A percentile compares a stretch with the other conserved stretches of the same genome.
phyloP scores from a whole-genome alignment of 2,888 invertebrate genomes.

The Eupsilia transversa region DNA sequence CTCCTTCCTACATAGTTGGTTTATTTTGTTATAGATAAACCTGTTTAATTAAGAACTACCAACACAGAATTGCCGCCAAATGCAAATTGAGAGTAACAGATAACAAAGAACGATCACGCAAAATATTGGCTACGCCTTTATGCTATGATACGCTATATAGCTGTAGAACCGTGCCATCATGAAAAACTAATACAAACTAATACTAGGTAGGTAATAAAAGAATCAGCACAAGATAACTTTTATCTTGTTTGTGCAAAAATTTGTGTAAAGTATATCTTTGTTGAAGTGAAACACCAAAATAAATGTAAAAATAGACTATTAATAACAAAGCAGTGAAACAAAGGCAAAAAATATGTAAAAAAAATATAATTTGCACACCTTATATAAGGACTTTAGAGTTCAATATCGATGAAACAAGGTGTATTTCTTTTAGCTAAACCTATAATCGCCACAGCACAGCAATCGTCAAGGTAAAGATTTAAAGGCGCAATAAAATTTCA shows the following conservation, averaged over 20 bases:
- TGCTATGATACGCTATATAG: too few relatives aligned
- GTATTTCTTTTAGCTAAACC: background rate
- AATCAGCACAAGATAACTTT: slow-evolving; percentile 40
- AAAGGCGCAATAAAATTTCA: slow-evolving; percentile 14
- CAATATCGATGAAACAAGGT: background rate
- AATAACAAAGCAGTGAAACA: slow-evolving; percentile 10
- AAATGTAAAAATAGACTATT: slow-evolving; percentile 38
- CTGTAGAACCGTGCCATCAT: slow-evolving; percentile 10
- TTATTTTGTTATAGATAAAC: slow-evolving; percentile 5
- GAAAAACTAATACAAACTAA: too few relatives aligned
- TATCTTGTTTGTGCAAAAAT: slow-evolving; percentile 38
- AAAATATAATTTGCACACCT: background rate
- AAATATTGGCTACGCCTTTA: slow-evolving; percentile 10
- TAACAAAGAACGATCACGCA: slow-evolving; percentile 30
- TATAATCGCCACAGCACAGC: background rate
- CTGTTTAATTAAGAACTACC: background rate
- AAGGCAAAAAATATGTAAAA: slow-evolving; percentile 1
- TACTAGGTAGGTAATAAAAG: slow-evolving; percentile 37
- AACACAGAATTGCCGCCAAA: background rate
- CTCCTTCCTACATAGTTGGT: slow-evolving; percentile 43
- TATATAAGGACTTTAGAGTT: background rate
- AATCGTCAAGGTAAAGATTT: slow-evolving; percentile 12
- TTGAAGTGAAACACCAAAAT: slow-evolving; percentile 15
- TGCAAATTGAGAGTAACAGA: slow-evolving; percentile 7
- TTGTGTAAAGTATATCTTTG: background rate